These are phyloP conservation scores for Tauraco hartlaubi DNA, from an alignment of 2,797 vertebrate genomes.

Conservation along the genomic window DNA sequence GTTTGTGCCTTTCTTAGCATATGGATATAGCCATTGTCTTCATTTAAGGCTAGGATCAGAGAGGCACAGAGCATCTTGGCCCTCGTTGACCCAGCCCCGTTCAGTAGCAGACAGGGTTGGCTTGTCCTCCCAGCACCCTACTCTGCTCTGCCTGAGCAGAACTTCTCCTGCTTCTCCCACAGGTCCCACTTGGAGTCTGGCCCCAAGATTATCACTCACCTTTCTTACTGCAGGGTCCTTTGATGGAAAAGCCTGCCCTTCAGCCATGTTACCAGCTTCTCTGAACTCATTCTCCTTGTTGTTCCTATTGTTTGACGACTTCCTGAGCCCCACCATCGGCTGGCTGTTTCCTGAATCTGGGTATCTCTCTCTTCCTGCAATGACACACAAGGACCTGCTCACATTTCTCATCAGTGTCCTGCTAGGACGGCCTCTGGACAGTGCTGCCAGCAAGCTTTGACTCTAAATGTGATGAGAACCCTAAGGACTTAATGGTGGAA, in stretches of 20 bases:
- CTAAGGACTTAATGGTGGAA: background rate
- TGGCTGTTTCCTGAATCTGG: slow-evolving; percentile 53
- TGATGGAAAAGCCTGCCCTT: slow-evolving; percentile 67
- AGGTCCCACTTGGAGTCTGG: background rate
- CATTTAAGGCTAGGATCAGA: background rate
- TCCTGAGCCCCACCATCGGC: slow-evolving; percentile 67
- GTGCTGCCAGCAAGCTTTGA: background rate
- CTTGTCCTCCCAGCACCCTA: background rate
- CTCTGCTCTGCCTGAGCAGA: background rate
- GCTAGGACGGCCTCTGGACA: background rate
- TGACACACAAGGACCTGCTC: background rate
- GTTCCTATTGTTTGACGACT: slow-evolving; percentile 79
- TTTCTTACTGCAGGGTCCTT: slow-evolving; percentile 60
- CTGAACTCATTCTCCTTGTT: slow-evolving; percentile 81
- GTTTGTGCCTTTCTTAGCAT: background rate
- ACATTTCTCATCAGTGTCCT: background rate
- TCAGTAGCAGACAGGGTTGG: background rate
- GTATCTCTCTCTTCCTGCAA: slow-evolving; percentile 55
- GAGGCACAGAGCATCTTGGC: background rate
- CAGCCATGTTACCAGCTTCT: slow-evolving; percentile 70
- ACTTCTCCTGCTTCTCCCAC: background rate
- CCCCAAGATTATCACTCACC: slow-evolving; percentile 41
- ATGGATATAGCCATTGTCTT: background rate
- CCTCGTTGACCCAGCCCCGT: background rate
- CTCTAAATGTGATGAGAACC: background rate